Conservation (phyloP, 2,113 vertebrate genomes). For the Copsychus sechellarum region DNA sequence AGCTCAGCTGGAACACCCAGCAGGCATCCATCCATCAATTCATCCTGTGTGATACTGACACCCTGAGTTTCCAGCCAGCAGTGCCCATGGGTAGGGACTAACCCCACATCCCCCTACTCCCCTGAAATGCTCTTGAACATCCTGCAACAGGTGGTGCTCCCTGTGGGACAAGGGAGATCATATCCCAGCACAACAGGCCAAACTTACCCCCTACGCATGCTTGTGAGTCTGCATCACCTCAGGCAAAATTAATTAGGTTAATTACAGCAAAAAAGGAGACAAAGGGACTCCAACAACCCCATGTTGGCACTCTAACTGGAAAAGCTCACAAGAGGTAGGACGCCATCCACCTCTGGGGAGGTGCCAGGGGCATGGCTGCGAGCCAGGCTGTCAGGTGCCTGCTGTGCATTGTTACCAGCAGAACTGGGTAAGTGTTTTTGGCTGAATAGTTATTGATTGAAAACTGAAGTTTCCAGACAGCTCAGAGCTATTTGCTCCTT, state of each 20-base stretch:
- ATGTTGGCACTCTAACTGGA: background rate
- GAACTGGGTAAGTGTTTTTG: background rate
- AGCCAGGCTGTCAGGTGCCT: slow-evolving; percentile 12
- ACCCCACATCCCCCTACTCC: background rate
- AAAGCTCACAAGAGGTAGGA: background rate
- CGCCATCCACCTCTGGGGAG: background rate
- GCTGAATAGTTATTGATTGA: slow-evolving; percentile 32
- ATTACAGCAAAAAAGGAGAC: background rate
- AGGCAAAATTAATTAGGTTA: slow-evolving; percentile 11
- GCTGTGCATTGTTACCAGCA: background rate
- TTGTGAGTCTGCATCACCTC: background rate
- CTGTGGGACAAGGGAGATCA: background rate
- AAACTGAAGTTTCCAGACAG: slow-evolving; percentile 22
- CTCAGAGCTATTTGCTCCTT: background rate
- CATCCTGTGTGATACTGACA: background rate
- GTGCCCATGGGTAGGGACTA: background rate
- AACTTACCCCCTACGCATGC: background rate
- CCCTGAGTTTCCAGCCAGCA: background rate
- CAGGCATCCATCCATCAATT: background rate
- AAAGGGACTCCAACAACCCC: background rate
- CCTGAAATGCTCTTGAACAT: background rate
- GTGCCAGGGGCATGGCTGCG: background rate
- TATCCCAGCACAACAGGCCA: background rate
- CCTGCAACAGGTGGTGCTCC: background rate
- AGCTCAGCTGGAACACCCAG: background rate